Conservation (phyloP, 2,113 vertebrate genomes). For the Platysternon megacephalum region DNA sequence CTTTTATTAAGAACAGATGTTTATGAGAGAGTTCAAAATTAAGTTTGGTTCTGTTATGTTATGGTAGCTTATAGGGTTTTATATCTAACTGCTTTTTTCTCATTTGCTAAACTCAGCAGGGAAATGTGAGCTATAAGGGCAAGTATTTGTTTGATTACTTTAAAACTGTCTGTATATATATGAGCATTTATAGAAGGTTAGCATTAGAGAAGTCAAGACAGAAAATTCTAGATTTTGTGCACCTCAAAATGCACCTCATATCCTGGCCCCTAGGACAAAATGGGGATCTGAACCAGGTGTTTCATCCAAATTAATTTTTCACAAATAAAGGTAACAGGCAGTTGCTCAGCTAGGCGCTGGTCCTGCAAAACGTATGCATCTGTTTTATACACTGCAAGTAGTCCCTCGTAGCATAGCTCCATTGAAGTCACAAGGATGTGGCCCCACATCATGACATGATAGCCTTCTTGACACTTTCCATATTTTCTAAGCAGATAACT, state of each 20-base stretch:
- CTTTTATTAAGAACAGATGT: conserved; percentile 7
- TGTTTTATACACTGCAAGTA: background rate
- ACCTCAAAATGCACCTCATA: background rate
- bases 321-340: background rate
- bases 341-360: background rate
- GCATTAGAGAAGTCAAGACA: background rate
- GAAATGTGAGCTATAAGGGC: background rate
- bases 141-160: background rate
- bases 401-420: background rate
- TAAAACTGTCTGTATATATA: background rate
- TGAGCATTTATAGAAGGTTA: background rate
- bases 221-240: background rate
- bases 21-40: conserved; percentile 28
- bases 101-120: background rate
- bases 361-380: background rate
- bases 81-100: background rate
- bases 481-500: background rate
- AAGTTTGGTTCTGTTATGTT: background rate
- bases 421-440: background rate
- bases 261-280: background rate
- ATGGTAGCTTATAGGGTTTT: background rate
- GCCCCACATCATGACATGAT: background rate
- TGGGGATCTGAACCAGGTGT: background rate
- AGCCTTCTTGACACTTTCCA: background rate
- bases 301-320: background rate